Conservation (phyloP, 1,140 invertebrate species). For the Macrocentrus cingulum region DNA sequence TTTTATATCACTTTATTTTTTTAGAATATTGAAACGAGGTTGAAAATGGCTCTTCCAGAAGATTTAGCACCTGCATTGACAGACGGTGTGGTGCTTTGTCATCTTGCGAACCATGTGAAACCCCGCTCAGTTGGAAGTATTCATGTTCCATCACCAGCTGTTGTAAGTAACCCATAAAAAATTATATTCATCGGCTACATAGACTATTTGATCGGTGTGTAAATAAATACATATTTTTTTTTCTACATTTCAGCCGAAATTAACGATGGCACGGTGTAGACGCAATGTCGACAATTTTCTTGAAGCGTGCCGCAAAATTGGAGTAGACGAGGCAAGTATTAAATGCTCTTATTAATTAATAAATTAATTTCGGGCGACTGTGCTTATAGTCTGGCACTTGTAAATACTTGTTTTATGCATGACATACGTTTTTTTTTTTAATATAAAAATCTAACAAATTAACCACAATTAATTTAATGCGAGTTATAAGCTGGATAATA, state of each 20-base stretch:
- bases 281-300: slow-evolving; percentile 95
- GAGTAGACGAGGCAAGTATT: slow-evolving; percentile 85
- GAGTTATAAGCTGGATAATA: too few relatives aligned
- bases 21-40: slow-evolving; percentile 85
- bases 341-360: not conserved
- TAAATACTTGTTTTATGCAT: slow-evolving; percentile 25
- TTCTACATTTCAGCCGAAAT: slow-evolving; percentile 74
- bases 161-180: slow-evolving; percentile 71
- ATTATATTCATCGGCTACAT: too few relatives aligned
- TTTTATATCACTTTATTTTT: slow-evolving; percentile 28
- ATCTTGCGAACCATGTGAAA: slow-evolving; percentile 88
- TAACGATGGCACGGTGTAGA: slow-evolving; percentile 89
- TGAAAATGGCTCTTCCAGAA: slow-evolving; percentile 87
- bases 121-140: slow-evolving; percentile 89
- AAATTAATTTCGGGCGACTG: slow-evolving; percentile 25
- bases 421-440: slow-evolving; percentile 12
- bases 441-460: not conserved
- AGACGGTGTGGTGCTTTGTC: slow-evolving; percentile 91
- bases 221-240: too few relatives aligned
- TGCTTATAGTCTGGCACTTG: slow-evolving; percentile 36
- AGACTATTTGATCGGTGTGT: too few relatives aligned
- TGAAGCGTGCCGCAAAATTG: slow-evolving; percentile 89
- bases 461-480: not conserved
- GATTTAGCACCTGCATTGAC: slow-evolving; percentile 83
- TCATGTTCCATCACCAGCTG: slow-evolving; percentile 90